These are phyloP conservation scores for Mesochorus sp. DNA, from an alignment of 2,888 invertebrate species.

Conservation along the genomic window DNA sequence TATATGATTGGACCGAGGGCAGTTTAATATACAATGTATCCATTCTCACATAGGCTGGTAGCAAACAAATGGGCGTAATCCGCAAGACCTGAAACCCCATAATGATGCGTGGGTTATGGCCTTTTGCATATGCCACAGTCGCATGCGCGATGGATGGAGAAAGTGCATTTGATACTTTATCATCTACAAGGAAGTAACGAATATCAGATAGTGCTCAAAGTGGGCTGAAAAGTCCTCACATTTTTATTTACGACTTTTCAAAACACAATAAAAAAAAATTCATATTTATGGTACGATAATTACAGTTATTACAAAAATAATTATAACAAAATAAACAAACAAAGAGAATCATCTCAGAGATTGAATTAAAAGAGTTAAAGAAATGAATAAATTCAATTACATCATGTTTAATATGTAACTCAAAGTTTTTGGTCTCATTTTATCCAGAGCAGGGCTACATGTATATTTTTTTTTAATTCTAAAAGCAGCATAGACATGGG, in stretches of 20 bases:
- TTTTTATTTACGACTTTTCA: background rate
- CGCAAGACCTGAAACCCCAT: background rate
- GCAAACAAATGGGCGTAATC: background rate
- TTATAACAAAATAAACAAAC: too few relatives aligned
- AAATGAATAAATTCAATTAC: too few relatives aligned
- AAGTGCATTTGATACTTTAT: constrained; percentile 28
- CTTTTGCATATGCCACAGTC: background rate
- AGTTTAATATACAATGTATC: background rate
- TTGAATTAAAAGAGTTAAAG: too few relatives aligned
- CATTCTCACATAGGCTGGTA: background rate
- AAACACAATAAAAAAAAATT: too few relatives aligned
- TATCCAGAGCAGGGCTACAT: too few relatives aligned
- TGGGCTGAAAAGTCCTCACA: background rate
- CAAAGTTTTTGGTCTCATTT: too few relatives aligned
- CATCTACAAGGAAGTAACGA: constrained; percentile 4
- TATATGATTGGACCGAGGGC: background rate
- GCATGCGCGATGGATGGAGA: background rate
- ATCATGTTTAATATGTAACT: too few relatives aligned
- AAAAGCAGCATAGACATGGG: background rate
- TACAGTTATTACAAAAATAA: too few relatives aligned
- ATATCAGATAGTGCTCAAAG: constrained; percentile 8
- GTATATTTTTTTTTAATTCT: too few relatives aligned
- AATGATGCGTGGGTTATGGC: background rate
- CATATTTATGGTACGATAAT: too few relatives aligned
- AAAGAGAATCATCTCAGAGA: too few relatives aligned